A percentile compares a stretch with the other conserved stretches of the same genome.
These are phyloP conservation scores for Myripristis jacobus DNA, from an alignment of 2,797 vertebrate species.

Conservation along the genomic window DNA sequence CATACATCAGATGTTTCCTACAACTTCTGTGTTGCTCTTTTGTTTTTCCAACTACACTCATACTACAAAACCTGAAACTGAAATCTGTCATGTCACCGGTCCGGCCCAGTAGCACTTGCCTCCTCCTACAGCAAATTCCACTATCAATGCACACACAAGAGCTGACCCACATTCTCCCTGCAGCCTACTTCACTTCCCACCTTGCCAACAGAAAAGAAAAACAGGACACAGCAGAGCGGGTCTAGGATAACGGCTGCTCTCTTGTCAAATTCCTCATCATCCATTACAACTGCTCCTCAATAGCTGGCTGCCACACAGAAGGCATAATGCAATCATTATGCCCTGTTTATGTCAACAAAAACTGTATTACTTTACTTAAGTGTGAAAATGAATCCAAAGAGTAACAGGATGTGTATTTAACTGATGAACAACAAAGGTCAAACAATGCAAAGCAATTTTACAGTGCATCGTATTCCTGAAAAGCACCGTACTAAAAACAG, in stretches of 20 bases:
- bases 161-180: constrained; percentile 79
- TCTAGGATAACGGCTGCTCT: constrained; percentile 38
- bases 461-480: constrained; percentile 2
- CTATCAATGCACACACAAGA: constrained; percentile 57
- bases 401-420: constrained; percentile 5
- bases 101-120: constrained; percentile 43
- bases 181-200: constrained; percentile 63
- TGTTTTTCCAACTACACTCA: constrained; percentile 11
- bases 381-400: background rate
- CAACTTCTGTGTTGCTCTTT: constrained; percentile 7
- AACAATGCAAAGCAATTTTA: constrained; percentile 24
- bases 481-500: constrained; percentile 39
- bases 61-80: constrained; percentile 20
- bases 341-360: background rate
- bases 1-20: constrained; percentile 40
- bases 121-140: constrained; percentile 67
- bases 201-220: constrained; percentile 55
- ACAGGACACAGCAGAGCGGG: constrained; percentile 35
- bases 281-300: constrained; percentile 2
- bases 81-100: constrained; percentile 43
- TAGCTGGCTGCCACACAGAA: background rate
- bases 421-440: constrained; percentile 18
- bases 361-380: background rate
- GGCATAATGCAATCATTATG: background rate
- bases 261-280: constrained; percentile 27